These are phyloP conservation scores for Leucoma salicis DNA, from an alignment of 2,888 invertebrate genomes.

Conservation along the genomic window DNA sequence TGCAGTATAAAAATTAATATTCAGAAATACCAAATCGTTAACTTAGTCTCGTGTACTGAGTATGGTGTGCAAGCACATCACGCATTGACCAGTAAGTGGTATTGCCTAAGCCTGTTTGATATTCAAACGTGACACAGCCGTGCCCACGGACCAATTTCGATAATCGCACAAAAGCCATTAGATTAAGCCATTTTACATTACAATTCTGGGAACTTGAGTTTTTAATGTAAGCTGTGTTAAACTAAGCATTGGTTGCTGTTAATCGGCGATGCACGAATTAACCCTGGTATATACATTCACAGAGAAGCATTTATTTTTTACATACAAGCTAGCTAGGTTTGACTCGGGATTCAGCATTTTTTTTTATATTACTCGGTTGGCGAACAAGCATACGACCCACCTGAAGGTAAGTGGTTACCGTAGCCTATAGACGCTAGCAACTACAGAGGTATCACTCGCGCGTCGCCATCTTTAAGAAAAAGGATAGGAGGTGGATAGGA, in stretches of 20 bases:
- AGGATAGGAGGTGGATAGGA: too few species aligned
- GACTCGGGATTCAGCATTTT: too few species aligned
- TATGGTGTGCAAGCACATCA: conserved; percentile 45
- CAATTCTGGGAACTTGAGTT: conserved; percentile 71
- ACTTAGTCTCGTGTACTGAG: background rate
- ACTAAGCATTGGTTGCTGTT: conserved; percentile 15
- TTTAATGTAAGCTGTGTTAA: conserved; percentile 31
- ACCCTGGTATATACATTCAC: background rate
- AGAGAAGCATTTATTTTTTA: too few species aligned
- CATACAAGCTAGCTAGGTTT: too few species aligned
- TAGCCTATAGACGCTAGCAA: too few species aligned
- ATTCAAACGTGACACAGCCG: conserved; percentile 73
- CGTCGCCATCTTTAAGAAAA: too few species aligned
- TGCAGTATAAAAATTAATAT: too few species aligned
- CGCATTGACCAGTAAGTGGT: conserved; percentile 66
- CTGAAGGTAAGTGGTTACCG: too few species aligned
- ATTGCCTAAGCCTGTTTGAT: conserved; percentile 70
- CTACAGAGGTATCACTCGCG: too few species aligned
- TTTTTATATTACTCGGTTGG: too few species aligned
- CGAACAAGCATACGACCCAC: too few species aligned
- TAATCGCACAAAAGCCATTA: conserved; percentile 71
- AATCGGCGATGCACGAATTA: conserved; percentile 9
- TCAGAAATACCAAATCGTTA: background rate
- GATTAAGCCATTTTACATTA: conserved; percentile 76
- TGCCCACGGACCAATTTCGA: conserved; percentile 69